Evolutionary conservation across 35 echinoderm and acorn worm species (phyloP), one percentile per base, ranked within the genome.

Genomic region (Amphiura filiformis): DNA sequence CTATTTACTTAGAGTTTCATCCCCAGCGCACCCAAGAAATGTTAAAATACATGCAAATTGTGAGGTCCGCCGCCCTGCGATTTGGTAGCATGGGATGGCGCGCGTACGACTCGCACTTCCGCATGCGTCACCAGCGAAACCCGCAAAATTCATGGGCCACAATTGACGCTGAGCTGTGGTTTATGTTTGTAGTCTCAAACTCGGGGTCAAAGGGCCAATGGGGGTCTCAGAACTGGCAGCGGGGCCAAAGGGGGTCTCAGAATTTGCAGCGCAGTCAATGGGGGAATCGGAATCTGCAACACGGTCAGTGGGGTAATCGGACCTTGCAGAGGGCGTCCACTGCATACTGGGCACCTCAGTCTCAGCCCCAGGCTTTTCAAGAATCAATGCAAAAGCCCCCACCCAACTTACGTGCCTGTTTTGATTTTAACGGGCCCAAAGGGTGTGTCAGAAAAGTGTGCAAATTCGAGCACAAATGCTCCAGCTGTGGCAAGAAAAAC

Each of bases 1-100:
- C 37, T 2, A 31, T 86, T 7, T 86, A 37, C 36, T 37, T 78
- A 34, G 1, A 1, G 1, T 17, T 20, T 18, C 84, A 86, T 34
- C 84, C 84, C 1, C 11, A 11, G 36, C 34, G 84, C 20, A 34
- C 61, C 34, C 47, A 37, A n/a, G 84, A 86, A 39, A 31, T 86
- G 49, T 78, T 86, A 7, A 86, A 86, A 76, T 86, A 86, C 35
- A 38, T 37, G 31, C 37, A 56, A 17, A 86, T 76, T 34, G 35
- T 75, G 32, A 15, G 84, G 22, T 26, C 32, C 4, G 49, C 84
- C 18, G 84, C 84, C 28, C 1, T 31, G 13, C 13, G 37, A 4
- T 86, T 86, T 38, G 56, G 57, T 15, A 34, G 84, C 22, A 36
- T 1, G 17, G 84, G 84, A 18, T 86, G 84, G 84, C 49, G 34